These are phyloP conservation scores for Aphis craccivora DNA, from an alignment of 1,140 invertebrate genomes.

Conservation along the genomic window DNA sequence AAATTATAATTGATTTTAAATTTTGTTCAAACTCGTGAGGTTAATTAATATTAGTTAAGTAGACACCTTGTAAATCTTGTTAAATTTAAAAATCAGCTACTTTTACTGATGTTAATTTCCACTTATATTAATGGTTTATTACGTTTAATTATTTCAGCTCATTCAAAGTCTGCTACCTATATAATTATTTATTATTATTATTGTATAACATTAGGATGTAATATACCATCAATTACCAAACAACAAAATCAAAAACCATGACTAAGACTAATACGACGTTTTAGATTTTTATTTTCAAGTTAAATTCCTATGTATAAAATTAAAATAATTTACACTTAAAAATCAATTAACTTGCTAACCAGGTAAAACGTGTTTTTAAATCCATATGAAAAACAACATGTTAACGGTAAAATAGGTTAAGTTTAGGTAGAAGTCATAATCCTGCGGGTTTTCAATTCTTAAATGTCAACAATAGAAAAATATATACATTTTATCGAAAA, in stretches of 20 bases:
- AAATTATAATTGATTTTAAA: neutral
- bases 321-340: neutral
- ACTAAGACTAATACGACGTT: neutral
- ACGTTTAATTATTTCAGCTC: neutral
- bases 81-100: neutral
- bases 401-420: neutral
- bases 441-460: neutral
- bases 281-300: neutral
- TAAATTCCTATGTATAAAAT: neutral
- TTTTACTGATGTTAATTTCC: slow-evolving; percentile 31
- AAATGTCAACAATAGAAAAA: neutral
- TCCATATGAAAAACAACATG: neutral
- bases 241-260: slow-evolving; percentile 22
- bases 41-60: neutral
- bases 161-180: too few relatives aligned
- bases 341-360: neutral
- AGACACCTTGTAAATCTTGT: slow-evolving; percentile 17
- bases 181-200: slow-evolving; percentile 6
- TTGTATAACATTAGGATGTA: neutral
- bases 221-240: neutral
- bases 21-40: slow-evolving; percentile 16
- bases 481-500: neutral
- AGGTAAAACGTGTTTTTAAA: neutral
- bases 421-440: neutral
- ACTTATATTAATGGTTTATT: neutral